These are phyloP conservation scores for Pelobates cultripes DNA, from an alignment of 2,797 vertebrate species.

Conservation along the genomic window DNA sequence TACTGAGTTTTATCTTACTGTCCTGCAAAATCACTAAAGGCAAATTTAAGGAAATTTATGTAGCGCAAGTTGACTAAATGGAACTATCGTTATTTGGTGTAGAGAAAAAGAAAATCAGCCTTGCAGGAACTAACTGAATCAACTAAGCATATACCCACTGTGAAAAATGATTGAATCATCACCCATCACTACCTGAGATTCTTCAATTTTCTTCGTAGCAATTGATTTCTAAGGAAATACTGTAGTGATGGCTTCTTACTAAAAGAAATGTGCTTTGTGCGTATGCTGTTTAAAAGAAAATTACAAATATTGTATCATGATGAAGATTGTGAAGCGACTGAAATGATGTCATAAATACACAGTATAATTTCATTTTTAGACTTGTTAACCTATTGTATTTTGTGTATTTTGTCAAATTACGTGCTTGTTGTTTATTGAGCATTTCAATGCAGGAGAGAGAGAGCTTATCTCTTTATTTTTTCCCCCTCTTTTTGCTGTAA, in stretches of 20 bases:
- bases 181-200: slow-evolving; percentile 31
- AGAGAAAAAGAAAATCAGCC: slow-evolving; percentile 35
- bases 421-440: neutral
- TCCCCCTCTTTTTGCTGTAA: no score
- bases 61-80: slow-evolving; percentile 40
- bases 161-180: slow-evolving; percentile 49
- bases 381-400: neutral
- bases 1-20: neutral
- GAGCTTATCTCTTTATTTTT: no score
- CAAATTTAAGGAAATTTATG: slow-evolving; percentile 43
- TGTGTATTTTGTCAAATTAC: neutral
- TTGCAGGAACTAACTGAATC: slow-evolving; percentile 46
- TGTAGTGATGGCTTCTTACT: neutral
- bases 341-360: neutral
- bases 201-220: slow-evolving; percentile 20
- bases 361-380: neutral
- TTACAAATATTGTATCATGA: neutral
- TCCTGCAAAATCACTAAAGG: slow-evolving; percentile 33
- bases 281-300: neutral
- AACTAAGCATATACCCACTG: slow-evolving; percentile 46
- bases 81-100: slow-evolving; percentile 39
- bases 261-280: neutral
- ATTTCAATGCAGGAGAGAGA: neutral
- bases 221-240: slow-evolving; percentile 34
- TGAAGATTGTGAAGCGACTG: neutral